Evolutionary conservation across 2,797 vertebrate species (phyloP).

Genomic region (Phaenicophaeus curvirostris): DNA sequence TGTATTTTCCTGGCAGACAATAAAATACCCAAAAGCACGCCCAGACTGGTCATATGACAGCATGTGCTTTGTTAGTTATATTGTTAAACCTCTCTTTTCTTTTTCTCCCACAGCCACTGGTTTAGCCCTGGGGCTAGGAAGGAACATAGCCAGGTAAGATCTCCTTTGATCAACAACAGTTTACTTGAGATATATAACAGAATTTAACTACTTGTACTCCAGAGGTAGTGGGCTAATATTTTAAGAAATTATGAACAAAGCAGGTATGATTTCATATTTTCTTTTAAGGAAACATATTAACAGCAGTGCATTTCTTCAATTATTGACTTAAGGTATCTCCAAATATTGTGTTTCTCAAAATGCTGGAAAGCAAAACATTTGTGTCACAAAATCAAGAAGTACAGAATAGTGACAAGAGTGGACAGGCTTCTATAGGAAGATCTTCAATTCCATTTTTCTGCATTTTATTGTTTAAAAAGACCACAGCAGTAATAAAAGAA

Average conservation of each 20-base stretch:
- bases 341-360: not conserved
- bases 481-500: not conserved
- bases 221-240: not conserved
- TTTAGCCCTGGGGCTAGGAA: slow-evolving; percentile 80
- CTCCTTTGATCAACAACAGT: slow-evolving; percentile 49
- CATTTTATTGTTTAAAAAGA: not conserved
- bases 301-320: not conserved
- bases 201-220: slow-evolving; percentile 38
- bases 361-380: not conserved
- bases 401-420: not conserved
- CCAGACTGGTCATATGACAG: slow-evolving; percentile 53
- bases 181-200: slow-evolving; percentile 20
- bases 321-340: not conserved
- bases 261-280: not conserved
- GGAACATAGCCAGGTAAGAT: slow-evolving; percentile 83
- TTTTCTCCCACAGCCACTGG: slow-evolving; percentile 80
- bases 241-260: not conserved
- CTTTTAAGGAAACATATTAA: not conserved
- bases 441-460: not conserved
- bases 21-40: slow-evolving; percentile 57
- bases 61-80: slow-evolving; percentile 37
- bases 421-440: not conserved
- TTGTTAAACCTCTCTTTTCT: slow-evolving; percentile 69
- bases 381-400: not conserved
- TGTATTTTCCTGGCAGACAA: slow-evolving; percentile 63